A percentile compares a stretch with the other conserved stretches of the same genome.
Evolutionary conservation across 2,888 invertebrate genomes (phyloP).

Genomic region (Agrilus mali): DNA sequence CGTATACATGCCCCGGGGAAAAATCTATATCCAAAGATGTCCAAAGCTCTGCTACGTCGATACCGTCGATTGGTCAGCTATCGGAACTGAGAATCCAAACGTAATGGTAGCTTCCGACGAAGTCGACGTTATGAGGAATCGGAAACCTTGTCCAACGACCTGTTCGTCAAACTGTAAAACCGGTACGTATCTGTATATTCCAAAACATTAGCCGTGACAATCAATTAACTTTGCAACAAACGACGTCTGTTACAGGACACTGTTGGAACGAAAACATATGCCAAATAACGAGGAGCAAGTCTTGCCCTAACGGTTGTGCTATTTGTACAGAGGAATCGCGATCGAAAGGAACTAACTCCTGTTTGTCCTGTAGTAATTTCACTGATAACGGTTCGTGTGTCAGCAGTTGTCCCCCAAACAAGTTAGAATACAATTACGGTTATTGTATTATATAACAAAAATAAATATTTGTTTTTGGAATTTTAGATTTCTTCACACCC

Average conservation of each 20-base stretch:
- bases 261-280: slow-evolving; percentile 39
- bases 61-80: slow-evolving; percentile 53
- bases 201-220: too few relatives aligned
- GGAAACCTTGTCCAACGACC: slow-evolving; percentile 1
- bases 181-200: too few relatives aligned
- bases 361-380: slow-evolving; percentile 54
- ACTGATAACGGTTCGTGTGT: slow-evolving; percentile 31
- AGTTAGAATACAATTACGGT: slow-evolving; percentile 39
- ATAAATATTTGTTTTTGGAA: slow-evolving; percentile 1
- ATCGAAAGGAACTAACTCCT: slow-evolving; percentile 37
- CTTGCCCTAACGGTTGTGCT: slow-evolving; percentile 64
- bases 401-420: slow-evolving; percentile 47
- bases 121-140: slow-evolving; percentile 4
- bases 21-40: slow-evolving; percentile 65
- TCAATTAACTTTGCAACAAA: neutral
- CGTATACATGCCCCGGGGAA: slow-evolving; percentile 65
- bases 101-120: neutral
- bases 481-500: slow-evolving; percentile 19
- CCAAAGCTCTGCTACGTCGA: slow-evolving; percentile 64
- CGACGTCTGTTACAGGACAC: slow-evolving; percentile 20
- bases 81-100: slow-evolving; percentile 19
- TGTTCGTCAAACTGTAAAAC: neutral
- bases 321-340: slow-evolving; percentile 42
- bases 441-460: neutral
- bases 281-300: slow-evolving; percentile 33